Evolutionary conservation across 1,140 invertebrate species (phyloP).

Genomic region (Cylas formicarius): DNA sequence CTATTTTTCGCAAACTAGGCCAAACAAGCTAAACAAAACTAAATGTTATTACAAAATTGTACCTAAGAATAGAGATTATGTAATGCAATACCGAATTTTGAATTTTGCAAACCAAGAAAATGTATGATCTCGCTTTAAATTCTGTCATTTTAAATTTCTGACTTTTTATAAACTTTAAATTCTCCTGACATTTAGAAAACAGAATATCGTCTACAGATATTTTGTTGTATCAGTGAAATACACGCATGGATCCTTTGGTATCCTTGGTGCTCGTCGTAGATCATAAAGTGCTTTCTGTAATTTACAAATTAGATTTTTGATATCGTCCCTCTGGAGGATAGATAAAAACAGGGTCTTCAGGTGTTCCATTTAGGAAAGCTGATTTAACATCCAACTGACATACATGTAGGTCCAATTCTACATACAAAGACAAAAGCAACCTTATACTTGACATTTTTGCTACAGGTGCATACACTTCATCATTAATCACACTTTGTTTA

Average conservation of each 20-base stretch:
- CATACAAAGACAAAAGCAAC: constrained; percentile 1
- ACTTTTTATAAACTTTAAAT: background rate
- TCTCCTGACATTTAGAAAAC: background rate
- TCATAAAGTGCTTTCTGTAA: constrained; percentile 40
- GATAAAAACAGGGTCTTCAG: constrained; percentile 1
- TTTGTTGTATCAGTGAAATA: constrained; percentile 1
- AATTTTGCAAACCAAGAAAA: too few species aligned
- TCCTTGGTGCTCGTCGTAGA: constrained; percentile 37
- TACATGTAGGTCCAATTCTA: constrained; percentile 5
- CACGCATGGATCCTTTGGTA: constrained; percentile 5
- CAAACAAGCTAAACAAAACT: too few species aligned
- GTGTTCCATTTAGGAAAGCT: background rate
- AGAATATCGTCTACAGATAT: background rate
- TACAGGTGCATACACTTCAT: constrained; percentile 4
- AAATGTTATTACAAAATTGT: too few species aligned
- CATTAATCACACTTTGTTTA: background rate
- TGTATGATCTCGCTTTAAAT: too few species aligned
- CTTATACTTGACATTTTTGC: constrained; percentile 3
- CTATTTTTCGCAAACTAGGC: too few species aligned
- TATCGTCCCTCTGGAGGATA: too few species aligned
- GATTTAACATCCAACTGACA: too few species aligned
- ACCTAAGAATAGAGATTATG: too few species aligned
- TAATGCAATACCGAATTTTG: too few species aligned
- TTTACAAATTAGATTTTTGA: constrained; percentile 27
- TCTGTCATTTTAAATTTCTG: background rate